A percentile compares a stretch with the other conserved stretches of the same genome.
Conservation (phyloP, 1,140 invertebrate genomes). For the Drosophila malerkotliana region DNA sequence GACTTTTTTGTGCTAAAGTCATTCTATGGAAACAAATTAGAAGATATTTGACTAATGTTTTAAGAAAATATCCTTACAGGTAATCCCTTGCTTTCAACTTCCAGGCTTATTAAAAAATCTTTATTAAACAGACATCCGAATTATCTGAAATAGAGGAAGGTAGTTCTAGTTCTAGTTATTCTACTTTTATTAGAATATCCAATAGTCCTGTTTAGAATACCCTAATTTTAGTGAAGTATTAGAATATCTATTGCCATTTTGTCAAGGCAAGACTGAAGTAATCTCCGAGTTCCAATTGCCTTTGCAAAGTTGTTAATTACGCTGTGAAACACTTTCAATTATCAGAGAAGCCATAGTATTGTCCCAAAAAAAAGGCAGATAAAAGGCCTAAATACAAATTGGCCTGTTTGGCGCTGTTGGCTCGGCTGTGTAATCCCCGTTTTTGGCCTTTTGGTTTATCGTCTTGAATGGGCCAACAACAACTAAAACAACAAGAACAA, state of each 20-base stretch:
- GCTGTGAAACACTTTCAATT: slow-evolving; percentile 68
- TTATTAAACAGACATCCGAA: no score
- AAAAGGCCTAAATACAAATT: slow-evolving; percentile 21
- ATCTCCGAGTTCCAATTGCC: slow-evolving; percentile 3
- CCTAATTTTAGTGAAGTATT: neutral
- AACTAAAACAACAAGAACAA: neutral
- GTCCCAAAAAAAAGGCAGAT: slow-evolving; percentile 14
- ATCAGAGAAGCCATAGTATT: slow-evolving; percentile 31
- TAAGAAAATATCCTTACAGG: no score
- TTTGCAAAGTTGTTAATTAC: slow-evolving; percentile 52
- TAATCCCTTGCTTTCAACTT: no score
- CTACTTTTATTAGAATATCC: no score
- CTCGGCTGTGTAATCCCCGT: slow-evolving; percentile 31
- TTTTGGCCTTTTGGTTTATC: slow-evolving; percentile 43
- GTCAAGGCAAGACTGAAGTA: neutral
- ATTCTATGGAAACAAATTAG: no score
- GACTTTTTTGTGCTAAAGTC: no score
- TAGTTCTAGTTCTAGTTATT: no score
- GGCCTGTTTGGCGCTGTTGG: slow-evolving; percentile 24
- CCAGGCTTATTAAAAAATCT: no score
- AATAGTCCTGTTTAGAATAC: neutral
- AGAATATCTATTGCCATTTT: neutral
- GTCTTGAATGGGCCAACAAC: slow-evolving; percentile 40
- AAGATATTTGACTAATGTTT: no score
- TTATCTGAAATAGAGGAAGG: no score